A percentile compares a stretch with the other conserved stretches of the same genome.
Evolutionary conservation across 2,888 invertebrate species (phyloP).

Genomic region (Scotopteryx bipunctaria): DNA sequence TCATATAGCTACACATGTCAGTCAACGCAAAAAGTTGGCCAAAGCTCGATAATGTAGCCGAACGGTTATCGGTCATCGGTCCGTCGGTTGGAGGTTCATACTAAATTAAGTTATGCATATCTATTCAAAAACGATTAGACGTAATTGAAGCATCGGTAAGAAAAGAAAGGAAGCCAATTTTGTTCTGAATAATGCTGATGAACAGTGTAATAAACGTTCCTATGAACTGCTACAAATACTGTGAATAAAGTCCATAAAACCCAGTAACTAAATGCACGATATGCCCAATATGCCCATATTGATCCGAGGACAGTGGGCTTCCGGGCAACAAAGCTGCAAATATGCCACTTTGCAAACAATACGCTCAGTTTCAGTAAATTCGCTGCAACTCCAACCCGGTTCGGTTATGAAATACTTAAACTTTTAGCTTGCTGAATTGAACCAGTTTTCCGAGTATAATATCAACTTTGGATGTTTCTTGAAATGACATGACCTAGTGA

Average conservation of each 20-base stretch:
- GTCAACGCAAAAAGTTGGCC: no score
- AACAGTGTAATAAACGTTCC: no score
- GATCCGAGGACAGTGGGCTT: constrained; percentile 35
- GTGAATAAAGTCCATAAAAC: constrained; percentile 20
- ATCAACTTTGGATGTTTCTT: constrained; percentile 31
- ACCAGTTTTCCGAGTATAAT: constrained; percentile 28
- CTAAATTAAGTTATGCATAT: no score
- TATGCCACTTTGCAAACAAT: constrained; percentile 48
- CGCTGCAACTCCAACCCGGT: constrained; percentile 36
- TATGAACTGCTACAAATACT: no score
- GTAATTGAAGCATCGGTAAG: no score
- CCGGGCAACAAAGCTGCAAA: constrained; percentile 40
- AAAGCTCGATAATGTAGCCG: no score
- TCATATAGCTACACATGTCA: no score
- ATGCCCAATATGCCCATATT: constrained; percentile 30
- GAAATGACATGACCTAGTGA: constrained; percentile 15
- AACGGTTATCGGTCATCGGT: no score
- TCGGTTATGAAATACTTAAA: constrained; percentile 40
- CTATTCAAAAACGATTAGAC: no score
- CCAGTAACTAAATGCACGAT: constrained; percentile 24
- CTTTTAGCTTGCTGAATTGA: constrained; percentile 30
- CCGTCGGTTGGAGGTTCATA: no score
- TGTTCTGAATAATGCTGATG: no score
- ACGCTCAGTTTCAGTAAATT: constrained; percentile 45
- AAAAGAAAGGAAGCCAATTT: no score